Evolutionary conservation across 2,797 vertebrate species (phyloP).

Genomic region (Taeniopygia guttata): DNA sequence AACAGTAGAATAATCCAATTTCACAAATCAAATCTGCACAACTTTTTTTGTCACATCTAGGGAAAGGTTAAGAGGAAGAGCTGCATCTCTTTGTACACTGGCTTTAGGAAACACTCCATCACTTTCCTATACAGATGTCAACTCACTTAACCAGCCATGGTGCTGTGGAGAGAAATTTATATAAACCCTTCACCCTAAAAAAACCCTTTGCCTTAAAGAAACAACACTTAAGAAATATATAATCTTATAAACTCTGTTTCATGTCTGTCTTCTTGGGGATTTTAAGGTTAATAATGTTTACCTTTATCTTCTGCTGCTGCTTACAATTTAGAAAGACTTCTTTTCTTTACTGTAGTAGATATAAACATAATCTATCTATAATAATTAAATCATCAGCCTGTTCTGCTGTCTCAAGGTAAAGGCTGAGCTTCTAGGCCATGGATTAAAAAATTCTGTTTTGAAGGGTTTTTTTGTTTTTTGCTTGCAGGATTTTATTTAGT

Average conservation of each 20-base stretch:
- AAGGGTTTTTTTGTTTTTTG: neutral
- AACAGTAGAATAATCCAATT: neutral
- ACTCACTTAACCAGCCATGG: neutral
- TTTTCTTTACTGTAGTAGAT: neutral
- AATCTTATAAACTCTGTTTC: neutral
- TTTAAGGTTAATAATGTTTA: neutral
- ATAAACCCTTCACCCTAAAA: neutral
- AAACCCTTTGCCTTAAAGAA: neutral
- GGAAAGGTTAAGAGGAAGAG: neutral
- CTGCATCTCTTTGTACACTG: neutral
- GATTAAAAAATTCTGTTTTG: neutral
- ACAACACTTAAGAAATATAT: neutral
- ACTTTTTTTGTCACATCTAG: neutral
- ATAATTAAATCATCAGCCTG: neutral
- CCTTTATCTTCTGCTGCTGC: neutral
- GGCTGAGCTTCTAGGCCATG: neutral
- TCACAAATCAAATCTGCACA: neutral
- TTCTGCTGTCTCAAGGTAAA: neutral
- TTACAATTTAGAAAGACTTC: neutral
- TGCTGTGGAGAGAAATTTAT: neutral
- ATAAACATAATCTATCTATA: neutral
- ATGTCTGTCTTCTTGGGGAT: neutral
- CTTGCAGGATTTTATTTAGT: neutral
- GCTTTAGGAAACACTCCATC: neutral
- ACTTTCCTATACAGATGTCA: neutral